Conservation (phyloP, 2,888 invertebrate genomes). For the Agrotis puta region DNA sequence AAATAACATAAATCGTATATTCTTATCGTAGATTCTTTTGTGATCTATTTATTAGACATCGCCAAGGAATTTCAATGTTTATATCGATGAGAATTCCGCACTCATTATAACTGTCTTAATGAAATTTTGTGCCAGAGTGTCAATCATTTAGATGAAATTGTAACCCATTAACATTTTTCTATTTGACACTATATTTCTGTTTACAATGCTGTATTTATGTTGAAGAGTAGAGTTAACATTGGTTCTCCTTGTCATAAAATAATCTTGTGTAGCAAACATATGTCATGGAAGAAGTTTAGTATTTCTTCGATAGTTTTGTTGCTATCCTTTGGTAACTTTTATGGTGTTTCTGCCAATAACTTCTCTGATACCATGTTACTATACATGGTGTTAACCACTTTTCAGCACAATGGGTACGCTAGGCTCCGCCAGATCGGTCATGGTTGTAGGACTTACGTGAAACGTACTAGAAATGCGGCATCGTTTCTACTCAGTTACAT, state of each 20-base stretch:
- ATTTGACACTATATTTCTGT: conserved; percentile 30
- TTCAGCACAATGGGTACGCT: conserved; percentile 29
- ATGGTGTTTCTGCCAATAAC: conserved; percentile 18
- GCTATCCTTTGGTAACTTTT: conserved; percentile 9
- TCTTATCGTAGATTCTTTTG: conserved; percentile 9
- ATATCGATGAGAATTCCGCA: conserved; percentile 16
- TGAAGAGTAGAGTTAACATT: background rate
- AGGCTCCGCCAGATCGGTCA: conserved; percentile 1
- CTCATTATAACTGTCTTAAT: conserved; percentile 24
- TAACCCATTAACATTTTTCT: conserved; percentile 11
- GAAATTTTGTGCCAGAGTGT: conserved; percentile 15
- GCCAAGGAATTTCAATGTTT: conserved; percentile 38
- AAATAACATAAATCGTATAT: conserved; percentile 24
- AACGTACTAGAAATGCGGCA: conserved; percentile 4
- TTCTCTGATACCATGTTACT: conserved; percentile 23
- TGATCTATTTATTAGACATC: conserved; percentile 12
- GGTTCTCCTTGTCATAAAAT: conserved; percentile 2
- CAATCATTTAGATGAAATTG: conserved; percentile 33
- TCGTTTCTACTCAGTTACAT: conserved; percentile 3
- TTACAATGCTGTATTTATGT: conserved; percentile 1
- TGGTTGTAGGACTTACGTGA: background rate
- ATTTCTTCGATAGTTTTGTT: background rate
- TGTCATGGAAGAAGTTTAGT: background rate
- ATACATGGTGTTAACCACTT: conserved; percentile 31
- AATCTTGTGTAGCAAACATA: conserved; percentile 2